Evolutionary conservation across 2,113 vertebrate genomes (phyloP).

Genomic region (Trematocara nigrifrons): DNA sequence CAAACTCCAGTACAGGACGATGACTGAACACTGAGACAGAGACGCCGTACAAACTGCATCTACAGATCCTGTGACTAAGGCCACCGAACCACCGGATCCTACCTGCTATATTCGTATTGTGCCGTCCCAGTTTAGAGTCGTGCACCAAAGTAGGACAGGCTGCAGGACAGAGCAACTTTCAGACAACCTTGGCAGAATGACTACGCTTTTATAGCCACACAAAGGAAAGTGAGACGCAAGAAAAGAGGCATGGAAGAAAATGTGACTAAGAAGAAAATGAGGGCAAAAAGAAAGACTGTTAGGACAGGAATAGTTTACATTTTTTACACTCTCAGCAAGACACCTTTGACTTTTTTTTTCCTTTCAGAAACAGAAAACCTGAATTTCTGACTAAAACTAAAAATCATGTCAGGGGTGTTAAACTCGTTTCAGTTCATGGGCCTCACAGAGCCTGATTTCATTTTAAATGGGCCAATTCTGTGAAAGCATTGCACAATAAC

Average conservation of each 20-base stretch:
- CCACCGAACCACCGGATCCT: not conserved
- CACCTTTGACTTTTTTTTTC: not conserved
- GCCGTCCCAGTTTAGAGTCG: conserved; percentile 28
- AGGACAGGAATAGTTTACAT: not conserved
- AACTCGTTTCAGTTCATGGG: not conserved
- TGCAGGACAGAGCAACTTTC: conserved; percentile 30
- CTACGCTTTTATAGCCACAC: conserved; percentile 16
- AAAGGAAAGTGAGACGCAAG: not conserved
- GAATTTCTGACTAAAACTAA: not conserved
- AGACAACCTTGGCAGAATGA: conserved; percentile 51
- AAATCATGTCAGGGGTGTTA: not conserved
- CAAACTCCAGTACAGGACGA: not conserved
- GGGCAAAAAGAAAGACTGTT: not conserved
- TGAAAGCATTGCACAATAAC: not conserved
- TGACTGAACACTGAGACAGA: not conserved
- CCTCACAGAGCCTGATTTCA: not conserved
- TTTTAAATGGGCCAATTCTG: not conserved
- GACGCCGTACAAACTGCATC: not conserved
- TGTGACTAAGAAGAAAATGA: not conserved
- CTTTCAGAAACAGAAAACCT: not conserved
- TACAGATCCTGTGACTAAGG: not conserved
- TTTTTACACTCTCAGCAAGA: not conserved
- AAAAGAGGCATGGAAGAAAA: not conserved
- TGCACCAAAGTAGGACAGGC: conserved; percentile 31
- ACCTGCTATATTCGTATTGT: conserved; percentile 21